phyloP scores from a whole-genome alignment of 1,140 invertebrate genomes.

The Lucilia cuprina region DNA sequence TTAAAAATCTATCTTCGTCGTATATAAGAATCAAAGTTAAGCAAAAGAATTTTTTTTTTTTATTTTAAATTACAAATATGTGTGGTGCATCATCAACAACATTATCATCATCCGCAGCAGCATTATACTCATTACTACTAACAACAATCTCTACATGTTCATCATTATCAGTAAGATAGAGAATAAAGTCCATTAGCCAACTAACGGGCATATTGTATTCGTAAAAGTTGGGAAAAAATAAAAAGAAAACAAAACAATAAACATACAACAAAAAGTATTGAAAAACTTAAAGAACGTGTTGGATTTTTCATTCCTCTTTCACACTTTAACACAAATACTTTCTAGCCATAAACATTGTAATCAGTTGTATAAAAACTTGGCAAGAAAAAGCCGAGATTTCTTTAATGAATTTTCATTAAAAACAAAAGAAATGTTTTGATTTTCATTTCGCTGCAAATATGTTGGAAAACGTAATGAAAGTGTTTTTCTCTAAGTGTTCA shows the following conservation, averaged over 20 bases:
- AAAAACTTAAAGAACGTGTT: background rate
- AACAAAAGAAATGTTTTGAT: background rate
- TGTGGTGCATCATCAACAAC: background rate
- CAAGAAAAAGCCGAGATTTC: background rate
- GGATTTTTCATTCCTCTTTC: background rate
- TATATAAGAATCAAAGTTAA: background rate
- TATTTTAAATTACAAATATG: background rate
- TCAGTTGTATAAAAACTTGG: background rate
- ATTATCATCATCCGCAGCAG: background rate
- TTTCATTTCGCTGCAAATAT: background rate
- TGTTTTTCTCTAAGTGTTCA: no score
- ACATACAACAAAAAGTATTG: background rate
- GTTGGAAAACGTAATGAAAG: no score
- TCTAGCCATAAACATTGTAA: background rate
- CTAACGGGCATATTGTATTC: background rate
- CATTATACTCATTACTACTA: background rate
- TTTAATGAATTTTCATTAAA: constrained; percentile 4
- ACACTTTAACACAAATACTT: background rate
- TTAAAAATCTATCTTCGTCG: no score
- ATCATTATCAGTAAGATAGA: background rate
- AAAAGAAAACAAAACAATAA: no score
- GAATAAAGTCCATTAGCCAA: background rate
- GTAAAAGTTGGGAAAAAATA: no score
- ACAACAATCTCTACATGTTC: background rate
- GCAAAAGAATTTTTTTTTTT: background rate